These are phyloP conservation scores for Psylliodes chrysocephalus DNA, from an alignment of 2,888 invertebrate genomes.

Conservation along the genomic window DNA sequence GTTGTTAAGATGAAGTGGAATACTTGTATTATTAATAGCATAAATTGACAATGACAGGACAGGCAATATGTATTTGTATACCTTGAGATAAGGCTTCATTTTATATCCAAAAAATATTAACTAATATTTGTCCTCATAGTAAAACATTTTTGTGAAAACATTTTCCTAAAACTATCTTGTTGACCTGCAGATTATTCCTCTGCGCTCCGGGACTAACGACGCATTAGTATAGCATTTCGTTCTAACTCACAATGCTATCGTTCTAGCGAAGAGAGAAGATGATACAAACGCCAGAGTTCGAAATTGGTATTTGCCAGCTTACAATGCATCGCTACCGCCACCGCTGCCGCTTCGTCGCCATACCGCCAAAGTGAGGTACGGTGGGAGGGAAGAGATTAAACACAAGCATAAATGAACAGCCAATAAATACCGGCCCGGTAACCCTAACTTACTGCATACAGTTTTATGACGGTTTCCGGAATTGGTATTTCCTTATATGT, in stretches of 20 bases:
- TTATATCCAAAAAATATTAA: too few relatives aligned
- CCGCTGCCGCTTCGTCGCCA: conserved; percentile 42
- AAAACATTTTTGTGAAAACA: too few relatives aligned
- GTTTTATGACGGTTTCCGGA: conserved; percentile 46
- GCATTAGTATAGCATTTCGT: conserved; percentile 48
- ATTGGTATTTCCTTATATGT: conserved; percentile 29
- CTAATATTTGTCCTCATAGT: too few relatives aligned
- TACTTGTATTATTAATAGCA: too few relatives aligned
- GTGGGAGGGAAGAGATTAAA: conserved; percentile 58
- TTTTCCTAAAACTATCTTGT: too few relatives aligned
- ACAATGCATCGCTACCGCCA: conserved; percentile 42
- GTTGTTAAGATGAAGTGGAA: too few relatives aligned
- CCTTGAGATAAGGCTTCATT: too few relatives aligned
- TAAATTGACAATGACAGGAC: too few relatives aligned
- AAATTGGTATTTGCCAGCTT: conserved; percentile 54
- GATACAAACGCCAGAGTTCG: conserved; percentile 51
- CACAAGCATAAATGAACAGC: conserved; percentile 62
- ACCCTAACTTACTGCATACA: conserved; percentile 50
- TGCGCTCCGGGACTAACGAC: conserved; percentile 19
- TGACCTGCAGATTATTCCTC: too few relatives aligned
- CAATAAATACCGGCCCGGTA: conserved; percentile 58
- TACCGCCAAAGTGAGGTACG: conserved; percentile 18
- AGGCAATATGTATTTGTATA: too few relatives aligned
- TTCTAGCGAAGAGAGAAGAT: conserved; percentile 51
- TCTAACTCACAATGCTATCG: conserved; percentile 41